phyloP scores from a whole-genome alignment of 1,140 invertebrate genomes.

The Drosophila repletoides region DNA sequence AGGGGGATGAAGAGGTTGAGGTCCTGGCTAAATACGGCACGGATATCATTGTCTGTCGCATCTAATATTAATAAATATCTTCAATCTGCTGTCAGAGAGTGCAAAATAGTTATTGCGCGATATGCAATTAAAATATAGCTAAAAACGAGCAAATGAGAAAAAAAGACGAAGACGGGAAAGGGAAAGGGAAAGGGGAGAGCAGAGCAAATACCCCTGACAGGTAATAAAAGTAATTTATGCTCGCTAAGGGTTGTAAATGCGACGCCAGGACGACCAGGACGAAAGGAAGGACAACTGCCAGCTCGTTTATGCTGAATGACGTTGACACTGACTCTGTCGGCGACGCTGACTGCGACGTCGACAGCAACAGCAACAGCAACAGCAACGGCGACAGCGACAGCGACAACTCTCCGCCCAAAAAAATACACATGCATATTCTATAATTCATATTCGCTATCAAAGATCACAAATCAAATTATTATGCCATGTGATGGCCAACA shows the following conservation, averaged over 20 bases:
- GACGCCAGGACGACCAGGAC: conserved; percentile 50
- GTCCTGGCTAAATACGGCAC: not conserved
- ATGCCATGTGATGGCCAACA: conserved; percentile 67
- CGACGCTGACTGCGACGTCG: conserved; percentile 27
- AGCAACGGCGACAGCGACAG: conserved; percentile 9
- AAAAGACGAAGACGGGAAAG: conserved; percentile 26
- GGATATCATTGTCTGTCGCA: conserved; percentile 43
- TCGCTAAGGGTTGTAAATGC: conserved; percentile 77
- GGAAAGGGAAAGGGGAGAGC: not conserved
- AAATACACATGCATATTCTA: conserved; percentile 53
- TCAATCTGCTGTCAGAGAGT: conserved; percentile 73
- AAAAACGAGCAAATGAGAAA: conserved; percentile 69
- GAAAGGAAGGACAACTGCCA: conserved; percentile 34
- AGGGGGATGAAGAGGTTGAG: not conserved
- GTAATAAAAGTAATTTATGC: conserved; percentile 82
- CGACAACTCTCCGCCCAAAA: conserved; percentile 10
- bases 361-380: not conserved
- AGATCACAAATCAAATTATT: conserved; percentile 82
- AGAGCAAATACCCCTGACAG: conserved; percentile 78
- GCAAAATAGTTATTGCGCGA: conserved; percentile 79
- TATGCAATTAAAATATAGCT: conserved; percentile 81
- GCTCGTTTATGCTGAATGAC: conserved; percentile 74
- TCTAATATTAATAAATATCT: conserved; percentile 81
- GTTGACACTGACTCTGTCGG: conserved; percentile 52
- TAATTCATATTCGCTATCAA: conserved; percentile 79